phyloP scores from a whole-genome alignment of 2,113 vertebrate genomes.

The Chelonoidis abingdonii region DNA sequence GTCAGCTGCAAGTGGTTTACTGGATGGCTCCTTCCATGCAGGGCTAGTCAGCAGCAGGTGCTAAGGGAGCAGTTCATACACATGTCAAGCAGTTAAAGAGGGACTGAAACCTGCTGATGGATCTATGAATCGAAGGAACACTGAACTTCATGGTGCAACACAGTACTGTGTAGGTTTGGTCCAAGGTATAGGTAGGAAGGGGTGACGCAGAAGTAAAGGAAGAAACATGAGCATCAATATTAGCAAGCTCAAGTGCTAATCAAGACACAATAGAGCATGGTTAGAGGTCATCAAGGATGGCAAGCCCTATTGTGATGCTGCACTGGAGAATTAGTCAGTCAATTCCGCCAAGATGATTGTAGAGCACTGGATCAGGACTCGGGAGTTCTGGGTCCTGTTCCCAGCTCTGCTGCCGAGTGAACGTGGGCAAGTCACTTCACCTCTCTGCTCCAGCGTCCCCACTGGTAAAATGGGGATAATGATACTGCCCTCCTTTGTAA shows the following conservation, averaged over 20 bases:
- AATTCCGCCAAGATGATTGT: background rate
- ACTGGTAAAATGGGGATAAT: no score
- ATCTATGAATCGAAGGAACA: background rate
- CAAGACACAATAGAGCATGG: background rate
- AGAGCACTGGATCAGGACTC: background rate
- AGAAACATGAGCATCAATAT: background rate
- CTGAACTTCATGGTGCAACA: background rate
- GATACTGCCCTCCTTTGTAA: no score
- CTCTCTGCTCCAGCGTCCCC: no score
- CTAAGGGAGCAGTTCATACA: background rate
- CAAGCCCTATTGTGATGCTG: background rate
- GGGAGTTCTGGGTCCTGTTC: no score
- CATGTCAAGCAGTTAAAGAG: background rate
- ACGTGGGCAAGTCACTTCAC: no score
- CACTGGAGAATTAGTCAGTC: background rate
- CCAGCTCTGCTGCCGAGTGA: no score
- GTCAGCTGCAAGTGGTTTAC: background rate
- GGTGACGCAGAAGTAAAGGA: background rate
- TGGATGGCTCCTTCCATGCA: no score
- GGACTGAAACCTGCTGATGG: background rate
- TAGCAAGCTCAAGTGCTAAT: background rate
- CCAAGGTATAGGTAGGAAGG: background rate
- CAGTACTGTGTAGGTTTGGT: background rate
- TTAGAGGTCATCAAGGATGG: background rate
- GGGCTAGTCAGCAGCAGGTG: background rate